These are phyloP conservation scores for Leptogaster cylindrica DNA, from an alignment of 2,888 invertebrate species.

Conservation along the genomic window DNA sequence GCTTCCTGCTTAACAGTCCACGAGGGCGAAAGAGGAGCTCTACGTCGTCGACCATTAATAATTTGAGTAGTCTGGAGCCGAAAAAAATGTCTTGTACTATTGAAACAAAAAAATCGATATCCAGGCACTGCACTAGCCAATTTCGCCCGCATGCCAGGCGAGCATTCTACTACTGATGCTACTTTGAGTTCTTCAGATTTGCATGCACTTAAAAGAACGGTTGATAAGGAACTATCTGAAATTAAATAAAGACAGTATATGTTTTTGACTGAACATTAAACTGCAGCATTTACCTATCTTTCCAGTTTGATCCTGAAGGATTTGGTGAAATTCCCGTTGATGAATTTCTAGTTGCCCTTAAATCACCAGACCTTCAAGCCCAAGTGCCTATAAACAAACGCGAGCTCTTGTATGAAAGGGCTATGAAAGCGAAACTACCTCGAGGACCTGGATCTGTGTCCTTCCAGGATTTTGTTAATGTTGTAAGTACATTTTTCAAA, in stretches of 20 bases:
- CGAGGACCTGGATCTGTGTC: slow-evolving; percentile 74
- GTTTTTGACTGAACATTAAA: background rate
- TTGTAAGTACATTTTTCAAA: slow-evolving; percentile 90
- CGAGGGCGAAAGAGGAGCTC: too few species aligned
- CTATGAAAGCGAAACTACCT: slow-evolving; percentile 70
- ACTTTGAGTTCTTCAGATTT: background rate
- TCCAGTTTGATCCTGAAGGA: slow-evolving; percentile 87
- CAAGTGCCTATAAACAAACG: slow-evolving; percentile 78
- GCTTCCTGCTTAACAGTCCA: too few species aligned
- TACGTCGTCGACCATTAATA: too few species aligned
- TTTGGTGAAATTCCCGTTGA: slow-evolving; percentile 91
- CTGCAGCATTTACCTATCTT: slow-evolving; percentile 1
- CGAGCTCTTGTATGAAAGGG: slow-evolving; percentile 76
- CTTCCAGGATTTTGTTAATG: slow-evolving; percentile 92
- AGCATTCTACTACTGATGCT: slow-evolving; percentile 39
- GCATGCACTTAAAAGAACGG: too few species aligned
- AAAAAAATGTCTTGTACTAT: too few species aligned
- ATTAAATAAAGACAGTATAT: too few species aligned
- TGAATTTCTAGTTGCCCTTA: slow-evolving; percentile 79
- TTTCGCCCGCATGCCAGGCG: slow-evolving; percentile 42
- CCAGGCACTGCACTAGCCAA: too few species aligned
- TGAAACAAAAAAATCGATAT: too few species aligned
- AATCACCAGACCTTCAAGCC: slow-evolving; percentile 76
- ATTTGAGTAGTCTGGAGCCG: too few species aligned
- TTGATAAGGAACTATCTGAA: too few species aligned